phyloP scores from a whole-genome alignment of 2,113 vertebrate species.

The Hystrix cristata region DNA sequence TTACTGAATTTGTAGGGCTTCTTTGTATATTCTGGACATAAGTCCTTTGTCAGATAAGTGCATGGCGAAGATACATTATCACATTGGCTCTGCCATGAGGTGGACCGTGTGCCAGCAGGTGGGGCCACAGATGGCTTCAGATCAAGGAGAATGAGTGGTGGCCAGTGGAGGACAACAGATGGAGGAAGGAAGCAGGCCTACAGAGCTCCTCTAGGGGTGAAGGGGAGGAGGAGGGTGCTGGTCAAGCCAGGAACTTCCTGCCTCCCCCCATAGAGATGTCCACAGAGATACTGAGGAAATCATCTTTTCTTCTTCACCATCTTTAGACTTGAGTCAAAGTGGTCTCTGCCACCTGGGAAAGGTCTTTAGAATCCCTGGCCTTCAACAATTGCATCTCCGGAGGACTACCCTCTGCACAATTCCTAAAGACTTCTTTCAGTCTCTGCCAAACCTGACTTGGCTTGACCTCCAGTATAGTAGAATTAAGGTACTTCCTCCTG shows the following conservation, averaged over 20 bases:
- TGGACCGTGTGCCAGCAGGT: neutral
- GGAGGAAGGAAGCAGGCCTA: neutral
- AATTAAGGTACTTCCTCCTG: constrained; percentile 87
- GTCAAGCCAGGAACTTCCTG: accelerated
- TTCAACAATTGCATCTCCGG: constrained; percentile 88
- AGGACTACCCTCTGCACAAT: constrained; percentile 87
- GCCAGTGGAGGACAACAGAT: neutral
- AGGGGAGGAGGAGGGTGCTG: neutral
- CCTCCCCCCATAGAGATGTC: neutral
- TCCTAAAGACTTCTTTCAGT: constrained; percentile 86
- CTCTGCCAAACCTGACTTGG: constrained; percentile 90
- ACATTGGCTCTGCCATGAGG: neutral
- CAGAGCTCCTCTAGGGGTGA: accelerated
- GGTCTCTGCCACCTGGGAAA: constrained; percentile 83
- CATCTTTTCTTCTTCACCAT: constrained; percentile 55
- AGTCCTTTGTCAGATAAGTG: neutral
- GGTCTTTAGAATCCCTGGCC: constrained; percentile 77
- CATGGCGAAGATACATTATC: neutral
- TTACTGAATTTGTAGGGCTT: neutral
- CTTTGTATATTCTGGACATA: neutral
- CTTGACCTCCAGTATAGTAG: constrained; percentile 89
- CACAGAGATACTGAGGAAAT: neutral
- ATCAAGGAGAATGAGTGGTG: neutral
- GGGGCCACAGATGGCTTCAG: constrained; percentile 20
- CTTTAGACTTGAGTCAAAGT: constrained; percentile 88